Conservation (phyloP, 53 echinoderm and acorn worm genomes). For the Echinarachnius parma region DNA sequence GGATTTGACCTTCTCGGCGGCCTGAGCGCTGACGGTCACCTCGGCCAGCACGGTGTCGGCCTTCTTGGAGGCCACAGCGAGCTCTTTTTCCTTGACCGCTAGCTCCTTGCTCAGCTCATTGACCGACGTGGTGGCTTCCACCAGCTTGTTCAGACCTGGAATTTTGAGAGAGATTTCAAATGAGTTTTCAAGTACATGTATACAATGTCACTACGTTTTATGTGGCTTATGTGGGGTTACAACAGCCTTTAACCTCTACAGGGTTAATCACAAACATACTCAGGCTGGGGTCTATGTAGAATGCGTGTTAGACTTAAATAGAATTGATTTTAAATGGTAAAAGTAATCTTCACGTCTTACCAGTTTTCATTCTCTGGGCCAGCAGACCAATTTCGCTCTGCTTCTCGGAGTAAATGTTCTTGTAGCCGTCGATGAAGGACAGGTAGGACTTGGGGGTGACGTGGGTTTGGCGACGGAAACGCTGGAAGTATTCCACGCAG, state of each 20-base stretch:
- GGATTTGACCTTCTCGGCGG: conserved; percentile 98
- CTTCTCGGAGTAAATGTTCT: conserved; percentile 86
- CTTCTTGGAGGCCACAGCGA: conserved; percentile 94
- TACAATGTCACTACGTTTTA: no score
- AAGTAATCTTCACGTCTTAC: no score
- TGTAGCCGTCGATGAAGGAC: conserved; percentile 97
- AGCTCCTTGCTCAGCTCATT: conserved; percentile 99
- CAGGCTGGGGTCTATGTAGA: no score
- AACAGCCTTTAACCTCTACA: no score
- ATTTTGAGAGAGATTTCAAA: no score
- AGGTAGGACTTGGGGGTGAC: conserved; percentile 98
- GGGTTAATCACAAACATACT: no score
- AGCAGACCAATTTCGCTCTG: conserved; percentile 66
- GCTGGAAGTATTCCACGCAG: conserved; percentile 94
- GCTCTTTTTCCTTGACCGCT: conserved; percentile 94
- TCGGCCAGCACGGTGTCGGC: conserved; percentile 92
- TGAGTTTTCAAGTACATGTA: no score
- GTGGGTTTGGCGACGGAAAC: conserved; percentile 95
- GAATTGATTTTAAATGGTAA: no score
- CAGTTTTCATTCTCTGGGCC: conserved; percentile 96
- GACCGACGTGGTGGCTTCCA: conserved; percentile 88
- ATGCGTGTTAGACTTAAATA: no score
- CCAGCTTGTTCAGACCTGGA: conserved; percentile 94
- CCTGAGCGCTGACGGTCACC: conserved; percentile 98
- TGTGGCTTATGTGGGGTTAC: no score